phyloP scores from a whole-genome alignment of 2,888 invertebrate genomes.

The Gandaritis pyraliata region DNA sequence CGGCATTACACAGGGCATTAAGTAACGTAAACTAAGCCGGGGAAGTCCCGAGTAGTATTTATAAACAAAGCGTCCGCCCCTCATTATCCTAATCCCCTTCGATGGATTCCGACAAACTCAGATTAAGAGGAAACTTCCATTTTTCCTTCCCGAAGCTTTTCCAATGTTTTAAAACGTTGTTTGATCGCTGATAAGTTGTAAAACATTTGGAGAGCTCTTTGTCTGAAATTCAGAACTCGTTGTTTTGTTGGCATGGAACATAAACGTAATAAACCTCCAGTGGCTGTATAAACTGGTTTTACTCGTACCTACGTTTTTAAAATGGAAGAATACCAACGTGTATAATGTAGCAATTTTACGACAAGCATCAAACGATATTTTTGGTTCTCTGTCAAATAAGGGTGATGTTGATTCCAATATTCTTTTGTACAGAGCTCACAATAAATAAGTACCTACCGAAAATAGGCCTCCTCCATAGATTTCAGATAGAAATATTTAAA shows the following conservation, averaged over 20 bases:
- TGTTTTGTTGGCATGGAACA: slow-evolving; percentile 18
- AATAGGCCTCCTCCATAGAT: too few relatives aligned
- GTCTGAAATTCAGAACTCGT: slow-evolving; percentile 9
- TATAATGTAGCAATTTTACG: background rate
- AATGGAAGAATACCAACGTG: background rate
- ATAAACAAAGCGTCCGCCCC: slow-evolving; percentile 45
- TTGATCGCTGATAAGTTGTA: slow-evolving; percentile 53
- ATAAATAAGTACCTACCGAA: too few relatives aligned
- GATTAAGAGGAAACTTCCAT: slow-evolving; percentile 44
- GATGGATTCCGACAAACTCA: slow-evolving; percentile 43
- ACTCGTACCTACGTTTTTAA: too few relatives aligned
- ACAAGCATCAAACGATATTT: background rate
- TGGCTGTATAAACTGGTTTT: background rate
- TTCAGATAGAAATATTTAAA: too few relatives aligned
- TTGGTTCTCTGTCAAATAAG: too few relatives aligned
- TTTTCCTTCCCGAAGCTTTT: slow-evolving; percentile 47
- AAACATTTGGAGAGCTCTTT: slow-evolving; percentile 47
- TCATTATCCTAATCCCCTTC: slow-evolving; percentile 54
- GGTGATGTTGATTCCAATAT: too few relatives aligned
- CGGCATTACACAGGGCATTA: slow-evolving; percentile 30
- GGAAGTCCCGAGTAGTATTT: slow-evolving; percentile 45
- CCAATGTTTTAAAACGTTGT: slow-evolving; percentile 48
- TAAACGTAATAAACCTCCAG: slow-evolving; percentile 3
- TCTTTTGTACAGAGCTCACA: too few relatives aligned
- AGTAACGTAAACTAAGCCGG: slow-evolving; percentile 29